Conservation (phyloP, 2,113 vertebrate genomes). For the Callospermophilus lateralis region DNA sequence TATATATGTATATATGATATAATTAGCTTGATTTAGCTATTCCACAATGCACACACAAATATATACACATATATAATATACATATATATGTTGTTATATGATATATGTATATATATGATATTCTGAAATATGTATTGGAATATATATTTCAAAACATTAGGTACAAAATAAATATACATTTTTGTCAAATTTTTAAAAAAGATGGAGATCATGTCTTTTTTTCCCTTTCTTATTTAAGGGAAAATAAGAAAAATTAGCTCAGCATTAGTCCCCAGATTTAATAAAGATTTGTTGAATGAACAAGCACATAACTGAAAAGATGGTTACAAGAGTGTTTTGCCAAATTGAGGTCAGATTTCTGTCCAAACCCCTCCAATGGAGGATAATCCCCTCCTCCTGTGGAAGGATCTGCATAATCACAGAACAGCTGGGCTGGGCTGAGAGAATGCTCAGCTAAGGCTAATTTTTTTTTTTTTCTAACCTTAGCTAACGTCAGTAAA, state of each 20-base stretch:
- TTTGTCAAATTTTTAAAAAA: not conserved
- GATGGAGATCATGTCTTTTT: not conserved
- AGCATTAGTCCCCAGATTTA: constrained; percentile 1
- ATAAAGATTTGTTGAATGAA: constrained; percentile 11
- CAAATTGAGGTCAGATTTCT: not conserved
- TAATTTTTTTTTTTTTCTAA: not conserved
- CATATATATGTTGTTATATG: no score
- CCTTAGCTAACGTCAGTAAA: not conserved
- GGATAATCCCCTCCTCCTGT: not conserved
- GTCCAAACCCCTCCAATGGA: not conserved
- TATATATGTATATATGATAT: no score
- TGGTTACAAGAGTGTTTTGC: constrained; percentile 9
- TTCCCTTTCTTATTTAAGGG: not conserved
- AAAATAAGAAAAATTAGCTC: not conserved
- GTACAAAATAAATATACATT: not conserved
- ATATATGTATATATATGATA: no score
- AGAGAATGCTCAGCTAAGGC: not conserved
- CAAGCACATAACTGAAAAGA: not conserved
- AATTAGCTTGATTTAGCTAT: not conserved
- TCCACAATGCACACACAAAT: not conserved
- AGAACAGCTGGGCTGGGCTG: not conserved
- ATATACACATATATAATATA: not conserved
- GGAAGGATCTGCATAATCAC: not conserved
- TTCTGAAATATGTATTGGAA: not conserved
- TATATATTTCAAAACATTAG: not conserved